phyloP scores from a whole-genome alignment of 2,113 vertebrate genomes.

The Xenopus borealis region DNA sequence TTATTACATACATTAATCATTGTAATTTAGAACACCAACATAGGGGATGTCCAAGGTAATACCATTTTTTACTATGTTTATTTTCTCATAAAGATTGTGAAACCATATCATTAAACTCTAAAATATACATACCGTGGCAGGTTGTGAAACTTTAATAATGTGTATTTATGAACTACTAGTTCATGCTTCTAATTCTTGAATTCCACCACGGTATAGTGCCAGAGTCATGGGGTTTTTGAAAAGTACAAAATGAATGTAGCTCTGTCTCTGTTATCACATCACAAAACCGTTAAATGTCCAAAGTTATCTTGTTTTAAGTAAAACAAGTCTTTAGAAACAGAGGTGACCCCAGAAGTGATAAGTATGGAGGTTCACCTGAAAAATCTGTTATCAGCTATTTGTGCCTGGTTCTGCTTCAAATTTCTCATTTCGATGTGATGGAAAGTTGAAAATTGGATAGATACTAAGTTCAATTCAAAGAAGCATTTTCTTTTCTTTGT shows the following conservation, averaged over 20 bases:
- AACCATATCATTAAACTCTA: no score
- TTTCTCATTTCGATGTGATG: slow-evolving; percentile 76
- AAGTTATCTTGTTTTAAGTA: slow-evolving; percentile 64
- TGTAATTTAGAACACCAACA: no score
- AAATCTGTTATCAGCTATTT: slow-evolving; percentile 67
- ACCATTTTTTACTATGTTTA: no score
- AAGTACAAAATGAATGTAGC: slow-evolving; percentile 38
- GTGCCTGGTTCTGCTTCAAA: slow-evolving; percentile 64
- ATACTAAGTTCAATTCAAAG: slow-evolving; percentile 61
- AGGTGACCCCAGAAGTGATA: slow-evolving; percentile 69
- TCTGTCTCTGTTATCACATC: slow-evolving; percentile 48
- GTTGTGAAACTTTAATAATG: no score
- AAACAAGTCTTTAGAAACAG: slow-evolving; percentile 70
- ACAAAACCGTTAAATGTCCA: slow-evolving; percentile 55
- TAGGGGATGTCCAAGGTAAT: no score
- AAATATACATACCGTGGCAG: no score
- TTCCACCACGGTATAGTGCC: not conserved
- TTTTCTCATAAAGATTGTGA: no score
- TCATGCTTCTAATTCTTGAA: not conserved
- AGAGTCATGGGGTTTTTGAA: slow-evolving; percentile 28
- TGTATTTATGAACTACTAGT: no score
- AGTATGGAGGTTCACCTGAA: slow-evolving; percentile 66
- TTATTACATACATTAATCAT: no score
- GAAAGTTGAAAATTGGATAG: slow-evolving; percentile 71
- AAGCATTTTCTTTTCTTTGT: slow-evolving; percentile 60